These are phyloP conservation scores for Arnoldichthys spilopterus DNA, from an alignment of 2,797 vertebrate species.

Conservation along the genomic window DNA sequence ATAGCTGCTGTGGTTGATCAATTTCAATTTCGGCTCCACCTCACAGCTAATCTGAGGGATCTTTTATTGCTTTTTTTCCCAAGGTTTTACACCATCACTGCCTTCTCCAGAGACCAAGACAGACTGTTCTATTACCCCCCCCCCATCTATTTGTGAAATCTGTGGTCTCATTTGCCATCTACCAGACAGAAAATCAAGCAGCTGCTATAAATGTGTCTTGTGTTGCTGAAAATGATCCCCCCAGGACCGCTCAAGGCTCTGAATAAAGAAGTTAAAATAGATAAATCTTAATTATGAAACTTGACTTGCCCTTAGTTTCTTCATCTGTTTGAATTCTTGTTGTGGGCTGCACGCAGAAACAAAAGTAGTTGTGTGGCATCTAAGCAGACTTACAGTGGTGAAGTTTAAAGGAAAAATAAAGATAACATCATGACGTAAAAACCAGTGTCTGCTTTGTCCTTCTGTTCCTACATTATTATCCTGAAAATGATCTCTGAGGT, in stretches of 20 bases:
- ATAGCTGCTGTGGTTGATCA: conserved; percentile 63
- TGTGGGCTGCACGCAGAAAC: neutral
- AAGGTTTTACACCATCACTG: conserved; percentile 50
- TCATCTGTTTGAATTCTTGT: neutral
- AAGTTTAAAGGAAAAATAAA: neutral
- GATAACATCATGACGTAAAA: neutral
- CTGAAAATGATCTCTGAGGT: conserved; percentile 4
- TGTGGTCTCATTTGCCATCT: conserved; percentile 37
- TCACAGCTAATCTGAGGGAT: conserved; percentile 61
- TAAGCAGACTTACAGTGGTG: neutral
- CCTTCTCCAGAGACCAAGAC: conserved; percentile 41
- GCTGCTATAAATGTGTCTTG: conserved; percentile 30
- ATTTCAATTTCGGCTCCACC: conserved; percentile 62
- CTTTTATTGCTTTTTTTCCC: conserved; percentile 61
- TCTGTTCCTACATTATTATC: conserved; percentile 24
- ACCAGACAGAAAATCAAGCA: conserved; percentile 40
- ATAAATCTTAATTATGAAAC: conserved; percentile 25
- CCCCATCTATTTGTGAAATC: conserved; percentile 44
- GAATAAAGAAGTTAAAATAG: conserved; percentile 2
- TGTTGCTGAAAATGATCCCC: conserved; percentile 33
- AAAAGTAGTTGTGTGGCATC: neutral
- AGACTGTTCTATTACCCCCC: conserved; percentile 40
- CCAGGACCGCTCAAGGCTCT: conserved; percentile 21
- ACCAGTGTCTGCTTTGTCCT: neutral
- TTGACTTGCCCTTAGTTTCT: neutral